Conservation (phyloP, 1,140 invertebrate genomes). For the Brachionus rubens region DNA sequence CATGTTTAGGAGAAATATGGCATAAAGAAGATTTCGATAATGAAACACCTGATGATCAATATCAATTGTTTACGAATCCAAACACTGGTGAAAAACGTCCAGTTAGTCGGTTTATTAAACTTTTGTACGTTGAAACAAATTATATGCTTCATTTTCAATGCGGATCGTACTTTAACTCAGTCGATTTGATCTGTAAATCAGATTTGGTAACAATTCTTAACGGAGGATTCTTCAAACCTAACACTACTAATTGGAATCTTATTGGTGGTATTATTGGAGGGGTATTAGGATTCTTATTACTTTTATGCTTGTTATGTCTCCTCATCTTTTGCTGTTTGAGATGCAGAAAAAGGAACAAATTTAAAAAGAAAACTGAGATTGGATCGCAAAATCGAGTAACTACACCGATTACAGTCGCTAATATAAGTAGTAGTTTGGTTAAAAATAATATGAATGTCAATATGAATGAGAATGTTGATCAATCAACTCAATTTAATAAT, state of each 20-base stretch:
- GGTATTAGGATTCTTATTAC: background rate
- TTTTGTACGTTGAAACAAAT: background rate
- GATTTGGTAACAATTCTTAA: background rate
- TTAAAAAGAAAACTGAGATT: background rate
- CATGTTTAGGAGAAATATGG: conserved; percentile 1
- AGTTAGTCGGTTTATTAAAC: background rate
- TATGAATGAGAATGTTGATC: background rate
- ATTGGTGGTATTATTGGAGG: conserved; percentile 43
- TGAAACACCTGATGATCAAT: background rate
- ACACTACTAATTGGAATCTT: background rate
- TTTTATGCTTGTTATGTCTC: background rate
- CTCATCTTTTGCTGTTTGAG: conserved; percentile 17
- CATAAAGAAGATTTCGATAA: background rate
- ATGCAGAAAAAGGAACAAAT: background rate
- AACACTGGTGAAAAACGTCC: background rate
- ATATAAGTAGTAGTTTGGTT: background rate
- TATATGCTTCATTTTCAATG: background rate
- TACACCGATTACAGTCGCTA: background rate
- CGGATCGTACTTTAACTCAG: background rate
- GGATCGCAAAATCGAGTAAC: background rate
- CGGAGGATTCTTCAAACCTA: background rate
- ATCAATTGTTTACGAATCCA: conserved; percentile 32
- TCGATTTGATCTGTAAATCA: background rate
- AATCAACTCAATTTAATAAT: background rate
- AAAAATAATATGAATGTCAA: background rate